Evolutionary conservation across 2,113 vertebrate genomes (phyloP), one percentile per base, ranked within the genome.

Genomic region (Strigops habroptila): DNA sequence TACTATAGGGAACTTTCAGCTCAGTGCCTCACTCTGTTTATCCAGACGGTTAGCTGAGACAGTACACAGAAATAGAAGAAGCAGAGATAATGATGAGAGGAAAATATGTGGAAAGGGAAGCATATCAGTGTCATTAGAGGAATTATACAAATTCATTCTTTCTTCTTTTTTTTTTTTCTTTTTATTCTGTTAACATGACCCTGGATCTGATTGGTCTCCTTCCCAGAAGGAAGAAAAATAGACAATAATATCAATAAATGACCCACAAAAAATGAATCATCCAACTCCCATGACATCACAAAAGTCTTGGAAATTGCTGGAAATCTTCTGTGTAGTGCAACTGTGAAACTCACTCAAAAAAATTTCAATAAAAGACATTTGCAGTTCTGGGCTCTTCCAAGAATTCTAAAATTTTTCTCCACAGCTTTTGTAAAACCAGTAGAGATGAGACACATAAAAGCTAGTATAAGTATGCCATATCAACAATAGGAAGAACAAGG

Each of bases 401-500:
- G 49, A 79, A 62, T 13, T 83, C 28, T 60, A 7, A 67, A 76
- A 10, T 24, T 68, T 7, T 91, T 84, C 23, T 69, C 10, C 18
- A 24, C 3, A 15, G 3, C 3, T 91, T 70, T 78, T 16, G 39
- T 59, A 24, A 70, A 83, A 35, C 1, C 7, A 21, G 21, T 21
- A 71, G 3, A 63, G 3, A 16, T 28, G 37, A 84, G 19, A 41
- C 30, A 52, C 13, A 15, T n/a, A 52, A 65, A 86, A 69, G 14
- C 59, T 60, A 62, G 3, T 23, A 3, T 31, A 71, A 62, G 12
- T 41, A 41, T 37, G 37, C 1, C 2, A 12, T 25, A n/a, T 12
- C 52, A 82, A 44, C 0, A 1, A 19, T 6, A 22, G 4, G 8
- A 80, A 80, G 4, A 67, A 25, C 1, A 30, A n/a, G 33, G 16